Conservation (phyloP, 2,888 invertebrate genomes). For the Lasiommata megera region DNA sequence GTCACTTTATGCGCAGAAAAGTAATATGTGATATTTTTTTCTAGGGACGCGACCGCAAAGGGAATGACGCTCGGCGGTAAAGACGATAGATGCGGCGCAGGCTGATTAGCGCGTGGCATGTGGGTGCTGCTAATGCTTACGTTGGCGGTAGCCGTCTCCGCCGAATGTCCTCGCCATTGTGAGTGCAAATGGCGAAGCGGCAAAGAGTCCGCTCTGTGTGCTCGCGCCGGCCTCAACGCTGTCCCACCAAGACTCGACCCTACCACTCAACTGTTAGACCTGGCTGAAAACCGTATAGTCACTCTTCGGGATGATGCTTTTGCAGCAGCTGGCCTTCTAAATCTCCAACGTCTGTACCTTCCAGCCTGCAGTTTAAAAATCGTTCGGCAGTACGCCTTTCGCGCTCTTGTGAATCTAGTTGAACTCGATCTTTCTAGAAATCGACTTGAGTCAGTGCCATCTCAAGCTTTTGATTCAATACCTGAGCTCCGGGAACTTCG, state of each 20-base stretch:
- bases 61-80: conserved; percentile 68
- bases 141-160: conserved; percentile 75
- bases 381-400: conserved; percentile 87
- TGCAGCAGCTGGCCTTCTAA: conserved; percentile 86
- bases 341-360: conserved; percentile 90
- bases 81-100: conserved; percentile 67
- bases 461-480: conserved; percentile 86
- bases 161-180: conserved; percentile 88
- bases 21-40: conserved; percentile 34
- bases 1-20: neutral
- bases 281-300: conserved; percentile 87
- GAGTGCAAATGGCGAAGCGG: conserved; percentile 95
- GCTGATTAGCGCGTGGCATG: conserved; percentile 76
- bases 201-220: conserved; percentile 91
- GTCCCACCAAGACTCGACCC: conserved; percentile 88
- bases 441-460: conserved; percentile 84
- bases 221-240: conserved; percentile 86
- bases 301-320: conserved; percentile 87
- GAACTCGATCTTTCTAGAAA: conserved; percentile 91
- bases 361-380: conserved; percentile 85
- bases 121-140: conserved; percentile 80
- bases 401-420: conserved; percentile 89
- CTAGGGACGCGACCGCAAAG: conserved; percentile 54
- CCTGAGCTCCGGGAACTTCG: conserved; percentile 88
- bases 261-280: conserved; percentile 89